These are phyloP conservation scores for Macrophya annulata DNA, from an alignment of 2,888 invertebrate genomes.

Conservation along the genomic window DNA sequence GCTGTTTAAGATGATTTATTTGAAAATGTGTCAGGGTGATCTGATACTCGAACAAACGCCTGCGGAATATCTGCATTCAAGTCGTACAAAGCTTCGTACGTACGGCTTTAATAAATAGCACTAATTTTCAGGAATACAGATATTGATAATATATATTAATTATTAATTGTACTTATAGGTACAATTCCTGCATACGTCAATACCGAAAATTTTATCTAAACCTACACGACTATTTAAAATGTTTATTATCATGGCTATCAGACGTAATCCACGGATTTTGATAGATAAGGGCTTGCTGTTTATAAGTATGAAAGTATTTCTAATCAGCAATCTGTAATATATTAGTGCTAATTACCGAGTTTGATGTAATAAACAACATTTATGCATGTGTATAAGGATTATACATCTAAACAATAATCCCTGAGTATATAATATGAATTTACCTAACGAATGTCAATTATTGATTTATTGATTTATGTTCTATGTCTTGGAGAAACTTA, in stretches of 20 bases:
- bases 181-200: not conserved
- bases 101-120: not conserved
- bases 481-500: slow-evolving; percentile 64
- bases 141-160: slow-evolving; percentile 17
- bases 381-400: not conserved
- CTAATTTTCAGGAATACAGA: not conserved
- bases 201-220: not conserved
- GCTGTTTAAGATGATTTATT: not conserved
- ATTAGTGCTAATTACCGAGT: not conserved
- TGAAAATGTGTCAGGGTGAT: not conserved
- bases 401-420: not conserved
- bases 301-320: not conserved
- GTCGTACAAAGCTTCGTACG: not conserved
- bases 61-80: not conserved
- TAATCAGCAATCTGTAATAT: slow-evolving; percentile 36
- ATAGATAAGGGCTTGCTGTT: not conserved
- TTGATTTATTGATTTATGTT: not conserved
- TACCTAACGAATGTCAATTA: not conserved
- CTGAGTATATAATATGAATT: not conserved
- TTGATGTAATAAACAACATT: not conserved
- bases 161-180: not conserved
- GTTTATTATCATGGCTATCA: slow-evolving; percentile 20
- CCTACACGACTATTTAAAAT: not conserved
- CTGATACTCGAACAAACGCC: not conserved
- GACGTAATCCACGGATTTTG: slow-evolving; percentile 29